Percentiles rank a stretch among this genome's conserved stretches.
phyloP scores from a whole-genome alignment of 2,113 vertebrate genomes.

The Uria lomvia region DNA sequence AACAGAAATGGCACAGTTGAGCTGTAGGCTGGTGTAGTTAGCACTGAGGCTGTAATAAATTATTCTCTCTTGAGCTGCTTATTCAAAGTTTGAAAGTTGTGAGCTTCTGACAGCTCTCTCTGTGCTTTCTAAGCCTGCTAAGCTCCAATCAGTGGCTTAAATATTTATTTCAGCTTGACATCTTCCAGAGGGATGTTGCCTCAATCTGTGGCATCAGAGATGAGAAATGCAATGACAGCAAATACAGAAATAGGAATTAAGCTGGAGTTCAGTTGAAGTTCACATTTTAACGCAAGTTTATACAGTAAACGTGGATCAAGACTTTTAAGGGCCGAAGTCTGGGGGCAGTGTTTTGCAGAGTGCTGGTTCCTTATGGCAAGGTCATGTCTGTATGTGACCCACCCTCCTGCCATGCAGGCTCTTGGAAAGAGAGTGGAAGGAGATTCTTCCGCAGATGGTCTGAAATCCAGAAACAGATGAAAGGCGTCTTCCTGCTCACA shows the following conservation, averaged over 20 bases:
- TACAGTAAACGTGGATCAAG: background rate
- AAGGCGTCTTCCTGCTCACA: background rate
- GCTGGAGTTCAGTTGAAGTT: background rate
- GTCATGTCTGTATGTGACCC: background rate
- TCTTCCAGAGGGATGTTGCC: conserved; percentile 6
- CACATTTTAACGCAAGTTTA: background rate
- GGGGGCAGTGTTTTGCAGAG: background rate
- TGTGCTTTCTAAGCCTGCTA: conserved; percentile 22
- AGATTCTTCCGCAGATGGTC: background rate
- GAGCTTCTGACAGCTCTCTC: conserved; percentile 32
- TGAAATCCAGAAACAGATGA: background rate
- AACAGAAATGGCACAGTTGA: background rate
- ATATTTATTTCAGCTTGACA: conserved; percentile 47
- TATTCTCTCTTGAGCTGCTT: conserved; percentile 25
- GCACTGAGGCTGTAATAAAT: background rate
- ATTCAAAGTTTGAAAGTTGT: conserved; percentile 11
- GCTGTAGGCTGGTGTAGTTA: background rate
- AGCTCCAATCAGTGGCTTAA: conserved; percentile 17
- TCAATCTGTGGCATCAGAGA: background rate
- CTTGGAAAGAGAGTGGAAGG: background rate
- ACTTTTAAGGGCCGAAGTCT: background rate
- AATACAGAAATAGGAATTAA: conserved; percentile 24
- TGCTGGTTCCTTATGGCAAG: background rate
- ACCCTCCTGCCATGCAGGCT: background rate
- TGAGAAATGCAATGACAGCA: conserved; percentile 22